phyloP scores from a whole-genome alignment of 2,888 invertebrate species.

The Geotrupes spiniger region DNA sequence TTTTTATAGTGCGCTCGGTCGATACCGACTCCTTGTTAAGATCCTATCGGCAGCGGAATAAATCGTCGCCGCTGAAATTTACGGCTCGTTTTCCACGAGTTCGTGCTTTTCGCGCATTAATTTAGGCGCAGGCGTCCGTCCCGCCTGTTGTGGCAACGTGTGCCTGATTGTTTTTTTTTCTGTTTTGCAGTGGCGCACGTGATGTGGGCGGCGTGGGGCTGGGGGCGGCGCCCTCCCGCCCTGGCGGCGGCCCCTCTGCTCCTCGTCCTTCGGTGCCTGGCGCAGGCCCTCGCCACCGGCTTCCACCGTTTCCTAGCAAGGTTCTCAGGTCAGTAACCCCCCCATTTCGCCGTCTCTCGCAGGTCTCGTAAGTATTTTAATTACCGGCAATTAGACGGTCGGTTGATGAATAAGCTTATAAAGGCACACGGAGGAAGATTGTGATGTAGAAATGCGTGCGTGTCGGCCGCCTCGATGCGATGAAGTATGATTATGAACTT shows the following conservation, averaged over 20 bases:
- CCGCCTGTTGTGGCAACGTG: too few relatives aligned
- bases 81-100: background rate
- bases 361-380: constrained; percentile 16
- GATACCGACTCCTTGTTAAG: too few relatives aligned
- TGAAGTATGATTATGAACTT: background rate
- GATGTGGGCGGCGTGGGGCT: constrained; percentile 49
- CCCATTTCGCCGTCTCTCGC: constrained; percentile 13
- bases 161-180: constrained; percentile 13
- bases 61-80: too few relatives aligned
- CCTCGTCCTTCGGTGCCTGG: constrained; percentile 47
- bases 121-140: background rate
- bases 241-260: constrained; percentile 42
- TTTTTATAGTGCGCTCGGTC: too few relatives aligned
- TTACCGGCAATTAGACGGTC: constrained; percentile 16
- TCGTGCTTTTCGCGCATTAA: constrained; percentile 1
- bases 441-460: background rate
- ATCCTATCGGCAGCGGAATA: too few relatives aligned
- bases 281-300: constrained; percentile 50
- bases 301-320: constrained; percentile 57
- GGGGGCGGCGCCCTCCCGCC: constrained; percentile 41
- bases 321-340: constrained; percentile 57
- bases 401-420: constrained; percentile 13
- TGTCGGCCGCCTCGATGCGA: background rate
- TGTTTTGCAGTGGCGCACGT: constrained; percentile 54
- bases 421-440: constrained; percentile 7